Base-by-base conservation (phyloP, 2,888 invertebrate species). In the Diarsia rubi region DNA sequence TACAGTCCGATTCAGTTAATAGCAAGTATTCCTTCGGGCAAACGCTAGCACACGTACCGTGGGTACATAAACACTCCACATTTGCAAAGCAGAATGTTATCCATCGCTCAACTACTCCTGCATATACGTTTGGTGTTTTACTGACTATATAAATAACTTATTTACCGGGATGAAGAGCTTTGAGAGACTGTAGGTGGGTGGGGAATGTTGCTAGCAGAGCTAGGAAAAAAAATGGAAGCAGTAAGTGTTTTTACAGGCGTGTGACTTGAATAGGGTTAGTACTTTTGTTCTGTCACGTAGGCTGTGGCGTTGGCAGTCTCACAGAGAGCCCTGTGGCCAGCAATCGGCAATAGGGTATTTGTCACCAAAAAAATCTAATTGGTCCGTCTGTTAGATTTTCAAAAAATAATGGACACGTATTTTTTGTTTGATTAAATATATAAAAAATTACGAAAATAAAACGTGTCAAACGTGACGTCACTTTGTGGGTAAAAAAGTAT, bases 11-110 rank as follows among this genome's bases (percentile, higher is more conserved):
- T 66, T 63, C 37, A 54, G 75, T 82, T 81, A 85, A 85, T 87
- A 67, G 74, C 71, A 85, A 82, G 85, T 85, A 77, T 85, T 85
- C 82, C 85, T 86, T 68, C 49, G 85, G 78, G 87, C 49, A 73
- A 44, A 75, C 69, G 69, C 49, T 69, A 68, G 65, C 66, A 60
- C 77, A 78, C 69, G 87, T 75, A 84, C 82, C 76, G 82, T 69
- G 60, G 69, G 67, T 84, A 75, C 59, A 69, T 54, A 85, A 85
- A 81, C 76, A 84, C 73, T 81, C 52, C 57, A 59, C 85, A 71
- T 86, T 84, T 78, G 76, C 72, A 74, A 86, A 69, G 77, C 68
- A 82, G 62, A 82, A 78, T 74, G 75, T 60, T 77, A 85, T 73
- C 60, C 66, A 75, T 85, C 73, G 66, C 82, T 81, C 79, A 78